Evolutionary conservation across 2,113 vertebrate genomes (phyloP).

Genomic region (Riparia riparia): DNA sequence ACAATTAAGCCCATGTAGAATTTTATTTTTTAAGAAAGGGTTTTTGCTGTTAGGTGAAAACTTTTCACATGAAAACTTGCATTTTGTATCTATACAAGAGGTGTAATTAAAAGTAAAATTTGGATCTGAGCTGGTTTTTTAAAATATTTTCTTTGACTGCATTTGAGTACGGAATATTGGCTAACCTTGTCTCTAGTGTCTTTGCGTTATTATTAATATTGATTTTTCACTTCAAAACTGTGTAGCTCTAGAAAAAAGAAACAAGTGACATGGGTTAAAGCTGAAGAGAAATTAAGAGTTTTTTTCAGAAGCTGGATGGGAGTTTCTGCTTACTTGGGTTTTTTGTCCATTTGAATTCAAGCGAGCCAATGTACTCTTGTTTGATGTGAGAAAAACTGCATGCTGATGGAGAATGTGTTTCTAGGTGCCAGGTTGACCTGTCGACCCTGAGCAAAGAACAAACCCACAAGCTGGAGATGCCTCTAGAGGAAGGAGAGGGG

Average conservation of each 20-base stretch:
- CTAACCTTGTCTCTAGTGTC: neutral
- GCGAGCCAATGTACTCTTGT: neutral
- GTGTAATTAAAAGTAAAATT: neutral
- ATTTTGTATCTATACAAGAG: neutral
- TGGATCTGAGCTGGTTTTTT: neutral
- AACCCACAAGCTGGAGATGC: slow-evolving; percentile 91
- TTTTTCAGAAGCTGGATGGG: neutral
- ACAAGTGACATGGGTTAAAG: neutral
- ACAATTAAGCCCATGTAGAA: neutral
- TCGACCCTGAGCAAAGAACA: slow-evolving; percentile 90
- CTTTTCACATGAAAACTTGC: accelerated
- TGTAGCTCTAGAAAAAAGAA: neutral
- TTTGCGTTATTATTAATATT: neutral
- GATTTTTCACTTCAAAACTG: neutral
- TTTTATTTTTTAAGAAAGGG: neutral
- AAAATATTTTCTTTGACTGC: neutral
- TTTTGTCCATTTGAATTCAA: neutral
- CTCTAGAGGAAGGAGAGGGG: slow-evolving; percentile 91
- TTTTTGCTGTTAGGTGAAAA: neutral
- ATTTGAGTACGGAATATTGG: accelerated
- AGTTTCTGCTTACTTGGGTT: neutral
- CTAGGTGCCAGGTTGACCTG: slow-evolving; percentile 93
- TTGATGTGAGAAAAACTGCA: neutral
- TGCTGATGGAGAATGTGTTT: slow-evolving; percentile 69
- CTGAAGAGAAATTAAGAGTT: neutral